Evolutionary conservation across 2,113 vertebrate species (phyloP).

Genomic region (Indicator indicator): DNA sequence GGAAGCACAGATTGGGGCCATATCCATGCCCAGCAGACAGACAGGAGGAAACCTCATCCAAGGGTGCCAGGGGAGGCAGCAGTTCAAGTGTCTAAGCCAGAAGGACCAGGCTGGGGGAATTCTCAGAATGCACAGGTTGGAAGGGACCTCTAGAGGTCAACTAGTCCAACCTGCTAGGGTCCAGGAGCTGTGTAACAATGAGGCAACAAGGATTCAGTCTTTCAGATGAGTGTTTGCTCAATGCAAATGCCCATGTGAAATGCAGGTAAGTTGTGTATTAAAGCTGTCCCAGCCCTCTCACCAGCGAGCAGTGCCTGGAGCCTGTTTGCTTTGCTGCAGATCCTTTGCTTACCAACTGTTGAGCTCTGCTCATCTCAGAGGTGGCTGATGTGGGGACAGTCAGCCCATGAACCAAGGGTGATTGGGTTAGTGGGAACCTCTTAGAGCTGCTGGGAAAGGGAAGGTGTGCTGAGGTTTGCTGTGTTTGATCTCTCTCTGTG

Average conservation of each 20-base stretch:
- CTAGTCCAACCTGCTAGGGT: neutral
- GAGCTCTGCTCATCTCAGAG: neutral
- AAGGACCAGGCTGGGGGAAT: neutral
- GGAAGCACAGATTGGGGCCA: rapidly evolving
- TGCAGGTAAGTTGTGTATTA: neutral
- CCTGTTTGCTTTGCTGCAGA: neutral
- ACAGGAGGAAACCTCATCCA: neutral
- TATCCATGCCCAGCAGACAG: neutral
- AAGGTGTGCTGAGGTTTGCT: neutral
- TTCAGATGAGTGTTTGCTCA: neutral
- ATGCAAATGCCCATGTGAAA: neutral
- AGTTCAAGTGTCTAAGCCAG: neutral
- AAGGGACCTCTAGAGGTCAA: too few species aligned
- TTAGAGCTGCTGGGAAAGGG: neutral
- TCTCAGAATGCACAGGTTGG: too few species aligned
- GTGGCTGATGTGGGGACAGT: neutral
- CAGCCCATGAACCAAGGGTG: neutral
- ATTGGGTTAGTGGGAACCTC: neutral
- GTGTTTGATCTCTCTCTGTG: neutral
- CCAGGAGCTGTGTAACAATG: neutral
- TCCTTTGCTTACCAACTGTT: neutral
- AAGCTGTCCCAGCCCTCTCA: neutral
- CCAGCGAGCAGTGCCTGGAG: neutral
- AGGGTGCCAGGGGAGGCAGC: neutral
- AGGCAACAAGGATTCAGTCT: neutral